Conservation (phyloP, 2,888 invertebrate genomes). For the Orgyia antiqua region DNA sequence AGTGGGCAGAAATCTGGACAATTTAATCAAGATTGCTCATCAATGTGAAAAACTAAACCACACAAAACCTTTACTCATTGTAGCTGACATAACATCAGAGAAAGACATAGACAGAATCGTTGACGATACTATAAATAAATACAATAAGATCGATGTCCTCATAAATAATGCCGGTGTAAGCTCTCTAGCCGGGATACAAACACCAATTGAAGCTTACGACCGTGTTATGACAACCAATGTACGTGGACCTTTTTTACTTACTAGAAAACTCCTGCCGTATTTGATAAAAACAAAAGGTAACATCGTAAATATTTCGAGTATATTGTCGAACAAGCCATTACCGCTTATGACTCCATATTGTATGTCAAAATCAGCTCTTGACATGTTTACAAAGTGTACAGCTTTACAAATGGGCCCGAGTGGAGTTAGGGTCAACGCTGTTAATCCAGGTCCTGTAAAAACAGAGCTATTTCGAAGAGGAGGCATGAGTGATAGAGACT, state of each 20-base stretch:
- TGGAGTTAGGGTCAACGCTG: constrained; percentile 56
- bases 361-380: constrained; percentile 59
- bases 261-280: constrained; percentile 41
- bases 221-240: constrained; percentile 49
- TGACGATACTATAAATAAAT: constrained; percentile 39
- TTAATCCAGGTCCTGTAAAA: constrained; percentile 55
- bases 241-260: constrained; percentile 48
- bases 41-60: constrained; percentile 42
- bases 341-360: constrained; percentile 48
- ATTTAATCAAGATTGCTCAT: constrained; percentile 39
- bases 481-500: constrained; percentile 40
- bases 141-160: constrained; percentile 46
- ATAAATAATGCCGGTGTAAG: constrained; percentile 58
- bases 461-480: constrained; percentile 48
- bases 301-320: constrained; percentile 54
- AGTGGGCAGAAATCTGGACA: constrained; percentile 49
- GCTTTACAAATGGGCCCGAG: constrained; percentile 47
- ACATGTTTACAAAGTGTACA: constrained; percentile 55
- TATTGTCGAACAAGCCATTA: constrained; percentile 41
- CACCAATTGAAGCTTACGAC: constrained; percentile 42
- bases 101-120: constrained; percentile 44
- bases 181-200: constrained; percentile 27
- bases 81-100: constrained; percentile 49
- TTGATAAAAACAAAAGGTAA: constrained; percentile 48
- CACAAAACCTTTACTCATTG: constrained; percentile 39